Evolutionary conservation across 2,113 vertebrate genomes (phyloP), one percentile per base, ranked within the genome.

Genomic region (Anhinga anhinga): DNA sequence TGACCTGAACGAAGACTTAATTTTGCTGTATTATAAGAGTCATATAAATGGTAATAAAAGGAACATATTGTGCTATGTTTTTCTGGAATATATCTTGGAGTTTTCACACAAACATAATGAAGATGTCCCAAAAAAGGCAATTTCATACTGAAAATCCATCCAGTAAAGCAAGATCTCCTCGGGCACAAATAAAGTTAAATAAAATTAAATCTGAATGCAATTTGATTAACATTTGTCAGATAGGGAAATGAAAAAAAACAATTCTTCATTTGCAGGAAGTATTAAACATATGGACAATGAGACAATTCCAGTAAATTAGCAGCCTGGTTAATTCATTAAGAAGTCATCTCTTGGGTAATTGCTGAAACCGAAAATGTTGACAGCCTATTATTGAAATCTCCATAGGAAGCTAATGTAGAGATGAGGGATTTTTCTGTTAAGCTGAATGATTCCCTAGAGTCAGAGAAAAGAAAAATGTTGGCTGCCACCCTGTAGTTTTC

Each of bases 301-400:
- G 67, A 80, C 82, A 82, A 86, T 95, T 95, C 50, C 67, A 93
- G 72, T 79, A 88, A 94, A 94, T 95, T 93, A 94, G 47, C 66
- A 91, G 44, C 66, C 81, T 95, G 69, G 44, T 95, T 95, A 96
- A 91, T 96, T 96, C 87, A 86, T 91, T 88, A 84, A 50, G 93
- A 93, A 88, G 56, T 91, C 44, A 63, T 92, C 95, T 93, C 76
- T 78, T 82, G 86, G 69, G 86, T 95, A 95, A 95, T 72, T 93
- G 80, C 59, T 86, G 67, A 86, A 94, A 77, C 62, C 90, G 38
- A 93, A 95, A 94, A 93, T 84, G 82, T 90, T 96, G 95, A 76
- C 82, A 92, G 56, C 67, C 81, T 90, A 40, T 96, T 94, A 94
- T 36, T 44, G 73, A 93, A 95, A 62, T 86, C 79, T 93, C 82